phyloP scores from a whole-genome alignment of 2,113 vertebrate species.

The Suricata suricatta region DNA sequence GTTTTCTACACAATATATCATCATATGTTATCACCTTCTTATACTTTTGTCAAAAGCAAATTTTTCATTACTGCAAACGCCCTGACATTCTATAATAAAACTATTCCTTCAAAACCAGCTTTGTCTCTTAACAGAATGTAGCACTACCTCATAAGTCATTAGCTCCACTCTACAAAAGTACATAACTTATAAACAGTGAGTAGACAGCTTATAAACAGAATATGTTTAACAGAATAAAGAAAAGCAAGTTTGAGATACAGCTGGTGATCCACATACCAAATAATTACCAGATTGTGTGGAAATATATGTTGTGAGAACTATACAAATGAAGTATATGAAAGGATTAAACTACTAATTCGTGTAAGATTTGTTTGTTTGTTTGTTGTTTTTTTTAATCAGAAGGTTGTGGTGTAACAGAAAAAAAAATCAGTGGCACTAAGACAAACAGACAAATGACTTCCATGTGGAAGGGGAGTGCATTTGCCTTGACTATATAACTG shows the following conservation, averaged over 20 bases:
- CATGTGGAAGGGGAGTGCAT: neutral
- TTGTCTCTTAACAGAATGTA: neutral
- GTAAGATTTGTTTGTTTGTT: no score
- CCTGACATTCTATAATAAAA: neutral
- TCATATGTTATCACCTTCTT: neutral
- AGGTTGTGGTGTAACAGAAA: neutral
- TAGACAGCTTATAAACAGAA: neutral
- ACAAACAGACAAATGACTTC: neutral
- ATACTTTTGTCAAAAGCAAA: constrained; percentile 10
- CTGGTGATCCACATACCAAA: neutral
- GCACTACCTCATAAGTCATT: neutral
- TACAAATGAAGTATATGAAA: neutral
- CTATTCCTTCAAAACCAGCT: neutral
- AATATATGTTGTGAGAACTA: neutral
- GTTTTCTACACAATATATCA: neutral
- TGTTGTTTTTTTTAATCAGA: neutral
- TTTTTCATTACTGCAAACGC: neutral
- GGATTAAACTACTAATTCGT: neutral
- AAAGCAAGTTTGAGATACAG: neutral
- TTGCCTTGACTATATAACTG: neutral
- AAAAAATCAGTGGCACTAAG: neutral
- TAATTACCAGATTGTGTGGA: neutral
- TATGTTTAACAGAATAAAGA: neutral
- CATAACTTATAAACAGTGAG: neutral
- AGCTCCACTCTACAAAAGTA: neutral